Evolutionary conservation across 2,797 vertebrate genomes (phyloP).

Genomic region (Gymnothorax javanicus): DNA sequence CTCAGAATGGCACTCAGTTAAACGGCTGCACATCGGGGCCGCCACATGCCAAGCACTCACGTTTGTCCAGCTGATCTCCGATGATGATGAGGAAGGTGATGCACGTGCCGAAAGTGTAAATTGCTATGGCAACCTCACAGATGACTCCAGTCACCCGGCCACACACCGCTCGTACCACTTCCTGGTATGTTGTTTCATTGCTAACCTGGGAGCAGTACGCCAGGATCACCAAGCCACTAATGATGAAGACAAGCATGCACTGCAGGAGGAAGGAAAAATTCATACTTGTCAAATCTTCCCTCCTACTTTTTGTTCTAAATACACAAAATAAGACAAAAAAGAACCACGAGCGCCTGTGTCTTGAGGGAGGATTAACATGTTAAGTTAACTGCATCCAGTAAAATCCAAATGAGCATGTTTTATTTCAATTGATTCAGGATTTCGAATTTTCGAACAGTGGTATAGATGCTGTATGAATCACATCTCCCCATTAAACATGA

Average conservation of each 20-base stretch:
- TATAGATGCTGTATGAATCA: too few species aligned
- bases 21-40: too few species aligned
- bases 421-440: too few species aligned
- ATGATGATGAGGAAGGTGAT: conserved; percentile 98
- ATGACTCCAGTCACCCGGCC: conserved; percentile 84
- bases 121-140: conserved; percentile 87
- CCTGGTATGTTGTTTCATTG: conserved; percentile 93
- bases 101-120: conserved; percentile 97
- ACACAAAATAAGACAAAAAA: too few species aligned
- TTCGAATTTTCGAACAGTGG: too few species aligned
- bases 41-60: conserved; percentile 71
- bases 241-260: conserved; percentile 94
- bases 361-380: too few species aligned
- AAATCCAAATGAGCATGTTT: too few species aligned
- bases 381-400: too few species aligned
- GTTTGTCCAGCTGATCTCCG: conserved; percentile 93
- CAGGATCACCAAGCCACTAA: conserved; percentile 90
- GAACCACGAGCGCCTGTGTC: too few species aligned
- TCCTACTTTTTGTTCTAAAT: too few species aligned
- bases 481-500: too few species aligned
- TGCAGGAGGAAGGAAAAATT: conserved; percentile 53
- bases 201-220: conserved; percentile 93
- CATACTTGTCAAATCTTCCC: not conserved
- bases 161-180: conserved; percentile 92
- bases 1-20: not conserved